Evolutionary conservation across 2,888 invertebrate genomes (phyloP), one percentile per base, ranked within the genome.

Genomic region (Athalia cordata): DNA sequence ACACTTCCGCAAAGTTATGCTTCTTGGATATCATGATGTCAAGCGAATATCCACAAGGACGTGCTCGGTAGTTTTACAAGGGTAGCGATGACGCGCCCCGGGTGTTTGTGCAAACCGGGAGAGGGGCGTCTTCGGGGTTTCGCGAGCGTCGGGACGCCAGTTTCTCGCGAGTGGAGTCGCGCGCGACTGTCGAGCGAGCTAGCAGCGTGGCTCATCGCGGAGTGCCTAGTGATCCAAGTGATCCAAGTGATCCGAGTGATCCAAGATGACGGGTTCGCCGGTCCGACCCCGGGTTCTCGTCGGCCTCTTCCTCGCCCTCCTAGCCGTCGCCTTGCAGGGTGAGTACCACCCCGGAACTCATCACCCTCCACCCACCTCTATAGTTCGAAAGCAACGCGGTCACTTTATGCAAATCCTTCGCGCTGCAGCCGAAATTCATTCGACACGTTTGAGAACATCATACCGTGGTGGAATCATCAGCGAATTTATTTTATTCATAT

Each of bases 281-380:
- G 90, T 89, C 90, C 91, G 92, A 91, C 91, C 91, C 90, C 91
- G 91, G 91, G 90, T 91, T 86, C 87, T 91, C 89, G 89, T 91
- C 89, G 90, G 92, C 89, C 91, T 92, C 90, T 91, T 92, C 90
- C 89, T 92, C 85, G 86, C 90, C 87, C 90, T 92, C 87, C 90
- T 92, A 91, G 91, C 91, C 90, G 88, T 90, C 88, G 88, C 91
- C 91, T 92, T 92, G 91, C 92, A 92, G 90, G 92, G 92, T 92
- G 91, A 90, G 92, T 92, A 85, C 76, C 68, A 70, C 75, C 61
- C 68, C 59, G 61, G 72, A 75, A 52, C 74, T 78, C 65, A 43
- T 62, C 64, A 11, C 59, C 59, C 72, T 72, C 72, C 72, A 72
- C 72, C 72, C 72, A 47, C 72, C 61, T 57, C 72, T 4, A 13